Evolutionary conservation across 2,888 invertebrate species (phyloP), one percentile per base, ranked within the genome.

Genomic region (Lamellibrachia satsuma): DNA sequence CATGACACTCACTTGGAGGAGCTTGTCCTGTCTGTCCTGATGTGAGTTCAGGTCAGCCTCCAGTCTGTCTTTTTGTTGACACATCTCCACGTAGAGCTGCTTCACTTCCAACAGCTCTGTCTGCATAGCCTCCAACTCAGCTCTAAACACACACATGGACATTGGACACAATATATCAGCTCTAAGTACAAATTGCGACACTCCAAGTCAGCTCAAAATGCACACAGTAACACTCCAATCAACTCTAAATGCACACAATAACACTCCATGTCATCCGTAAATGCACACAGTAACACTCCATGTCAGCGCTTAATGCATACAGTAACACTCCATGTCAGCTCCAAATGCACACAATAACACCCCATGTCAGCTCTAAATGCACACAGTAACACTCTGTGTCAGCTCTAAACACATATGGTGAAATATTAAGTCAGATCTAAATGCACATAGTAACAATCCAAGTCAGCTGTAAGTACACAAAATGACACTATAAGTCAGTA

Each of bases 61-160:
- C 90, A 95, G 92, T n/a, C 93, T 92, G 90, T 95, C 95, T 91
- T 95, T 95, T 92, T 95, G 95, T 52, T 94, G 93, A 93, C 96
- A 95, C 22, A 95, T 94, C 57, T 94, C 93, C 8, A 96, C 95
- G 93, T 96, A 96, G 92, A 95, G 92, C n/a, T 95, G 95, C 94
- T 96, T 96, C 92, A 96, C 95, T 15, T 95, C 94, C 92, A 95
- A 95, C 39, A 96, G 92, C 92, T 96, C 96, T 51, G 94, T 92
- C 92, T 94, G 94, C 22, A 94, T 93, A 7, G 93, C 93, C 22
- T 94, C 93, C 39, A 96, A 93, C n/a, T 95, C 94, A 52, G 94
- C 94, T 92, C 95, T 96, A 93, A 51, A 93, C 7, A 92, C 8
- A 93, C 22, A 60, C 90, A 52, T 9, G 55, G 3, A 7, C 52